Evolutionary conservation across 1,140 invertebrate genomes (phyloP).

Genomic region (Drosophila novamexicana): DNA sequence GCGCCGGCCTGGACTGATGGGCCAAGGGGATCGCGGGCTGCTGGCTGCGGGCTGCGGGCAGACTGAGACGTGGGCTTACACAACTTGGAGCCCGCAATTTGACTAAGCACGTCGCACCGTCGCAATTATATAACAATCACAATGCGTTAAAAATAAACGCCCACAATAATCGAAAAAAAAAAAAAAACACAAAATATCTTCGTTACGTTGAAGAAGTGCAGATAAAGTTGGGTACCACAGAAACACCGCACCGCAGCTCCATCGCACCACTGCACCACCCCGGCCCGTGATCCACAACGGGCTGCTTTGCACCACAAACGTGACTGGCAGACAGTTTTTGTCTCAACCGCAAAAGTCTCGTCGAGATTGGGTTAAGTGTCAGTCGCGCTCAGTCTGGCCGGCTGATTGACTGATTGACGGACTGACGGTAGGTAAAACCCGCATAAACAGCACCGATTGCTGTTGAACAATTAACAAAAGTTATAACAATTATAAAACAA

Average conservation of each 20-base stretch:
- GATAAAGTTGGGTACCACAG: slow-evolving; percentile 41
- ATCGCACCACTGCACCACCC: background rate
- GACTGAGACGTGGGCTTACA: slow-evolving; percentile 32
- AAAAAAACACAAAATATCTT: slow-evolving; percentile 22
- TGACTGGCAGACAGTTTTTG: slow-evolving; percentile 74
- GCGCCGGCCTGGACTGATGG: too few species aligned
- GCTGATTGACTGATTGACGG: too few species aligned
- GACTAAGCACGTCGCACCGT: slow-evolving; percentile 62
- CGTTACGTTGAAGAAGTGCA: slow-evolving; percentile 57
- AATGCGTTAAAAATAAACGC: slow-evolving; percentile 71
- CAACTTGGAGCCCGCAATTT: slow-evolving; percentile 52
- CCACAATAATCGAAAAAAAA: slow-evolving; percentile 44
- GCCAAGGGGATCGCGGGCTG: background rate
- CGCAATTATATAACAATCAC: slow-evolving; percentile 66
- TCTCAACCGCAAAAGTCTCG: slow-evolving; percentile 64
- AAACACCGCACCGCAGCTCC: slow-evolving; percentile 8
- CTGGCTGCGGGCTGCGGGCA: background rate
- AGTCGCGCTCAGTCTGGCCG: background rate
- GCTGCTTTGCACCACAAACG: slow-evolving; percentile 63
- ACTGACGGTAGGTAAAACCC: too few species aligned
- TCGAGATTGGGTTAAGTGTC: slow-evolving; percentile 59
- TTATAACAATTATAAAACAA: slow-evolving; percentile 38
- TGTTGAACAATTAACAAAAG: slow-evolving; percentile 26
- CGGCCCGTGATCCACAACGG: slow-evolving; percentile 7
- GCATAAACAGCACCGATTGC: slow-evolving; percentile 42